These are phyloP conservation scores for Distichodus sexfasciatus DNA, from an alignment of 2,797 vertebrate genomes.

Conservation along the genomic window DNA sequence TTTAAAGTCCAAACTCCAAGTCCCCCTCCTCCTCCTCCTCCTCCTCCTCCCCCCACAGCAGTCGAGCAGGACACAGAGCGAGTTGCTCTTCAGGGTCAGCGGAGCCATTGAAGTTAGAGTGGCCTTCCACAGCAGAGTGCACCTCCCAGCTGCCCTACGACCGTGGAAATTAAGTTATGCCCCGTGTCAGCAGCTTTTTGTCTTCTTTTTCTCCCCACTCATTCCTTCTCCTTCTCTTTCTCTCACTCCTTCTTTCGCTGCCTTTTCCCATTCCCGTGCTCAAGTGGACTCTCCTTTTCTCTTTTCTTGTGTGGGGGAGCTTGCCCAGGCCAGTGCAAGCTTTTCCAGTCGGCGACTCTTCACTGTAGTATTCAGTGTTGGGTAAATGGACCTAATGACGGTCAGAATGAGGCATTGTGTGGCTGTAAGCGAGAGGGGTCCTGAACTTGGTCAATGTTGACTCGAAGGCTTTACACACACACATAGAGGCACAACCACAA, in stretches of 20 bases:
- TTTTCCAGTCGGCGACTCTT: slow-evolving; percentile 28
- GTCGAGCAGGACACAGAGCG: slow-evolving; percentile 83
- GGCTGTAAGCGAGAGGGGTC: slow-evolving; percentile 43
- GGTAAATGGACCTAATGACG: slow-evolving; percentile 79
- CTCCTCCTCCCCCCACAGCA: slow-evolving; percentile 92
- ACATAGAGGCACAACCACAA: slow-evolving; percentile 14
- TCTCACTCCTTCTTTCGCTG: slow-evolving; percentile 63
- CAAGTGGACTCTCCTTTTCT: slow-evolving; percentile 54
- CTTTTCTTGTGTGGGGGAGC: slow-evolving; percentile 25
- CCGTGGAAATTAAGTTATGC: slow-evolving; percentile 99
- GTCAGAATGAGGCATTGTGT: slow-evolving; percentile 60
- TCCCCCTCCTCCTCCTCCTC: too few species aligned
- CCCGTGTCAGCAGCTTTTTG: slow-evolving; percentile 97
- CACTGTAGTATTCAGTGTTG: slow-evolving; percentile 69
- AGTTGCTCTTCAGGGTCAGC: slow-evolving; percentile 97
- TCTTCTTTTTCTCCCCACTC: slow-evolving; percentile 75
- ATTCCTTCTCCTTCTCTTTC: slow-evolving; percentile 65
- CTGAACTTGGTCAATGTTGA: slow-evolving; percentile 42
- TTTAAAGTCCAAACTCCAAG: too few species aligned
- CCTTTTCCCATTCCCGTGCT: slow-evolving; percentile 61
- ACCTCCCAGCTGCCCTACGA: slow-evolving; percentile 98
- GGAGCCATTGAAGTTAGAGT: slow-evolving; percentile 98
- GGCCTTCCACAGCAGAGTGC: slow-evolving; percentile 98
- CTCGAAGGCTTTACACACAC: slow-evolving; percentile 36
- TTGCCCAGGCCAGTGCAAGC: slow-evolving; percentile 31